These are phyloP conservation scores for Eremobia ochroleuca DNA, from an alignment of 2,888 invertebrate genomes.

Conservation along the genomic window DNA sequence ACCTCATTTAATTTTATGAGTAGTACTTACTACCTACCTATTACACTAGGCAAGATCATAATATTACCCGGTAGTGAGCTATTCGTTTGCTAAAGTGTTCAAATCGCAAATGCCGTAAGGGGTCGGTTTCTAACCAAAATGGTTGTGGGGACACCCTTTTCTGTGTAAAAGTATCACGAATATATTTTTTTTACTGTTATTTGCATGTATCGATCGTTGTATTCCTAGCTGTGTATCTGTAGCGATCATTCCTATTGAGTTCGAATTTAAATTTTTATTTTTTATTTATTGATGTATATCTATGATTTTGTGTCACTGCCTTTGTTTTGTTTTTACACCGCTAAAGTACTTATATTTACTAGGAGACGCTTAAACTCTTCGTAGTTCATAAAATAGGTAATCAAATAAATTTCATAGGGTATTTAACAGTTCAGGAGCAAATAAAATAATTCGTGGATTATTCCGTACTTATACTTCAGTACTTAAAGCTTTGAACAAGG, in stretches of 20 bases:
- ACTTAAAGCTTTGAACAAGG: conserved; percentile 62
- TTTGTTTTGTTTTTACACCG: conserved; percentile 69
- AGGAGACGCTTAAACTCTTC: conserved; percentile 3
- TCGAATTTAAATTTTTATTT: conserved; percentile 83
- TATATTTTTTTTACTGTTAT: conserved; percentile 69
- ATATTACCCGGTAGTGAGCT: conserved; percentile 17
- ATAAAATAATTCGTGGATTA: neutral
- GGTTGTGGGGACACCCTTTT: conserved; percentile 79
- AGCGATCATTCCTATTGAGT: conserved; percentile 86
- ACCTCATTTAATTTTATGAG: conserved; percentile 4
- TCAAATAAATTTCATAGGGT: neutral
- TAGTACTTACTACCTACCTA: conserved; percentile 11
- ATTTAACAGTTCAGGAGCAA: conserved; percentile 13
- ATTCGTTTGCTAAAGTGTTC: conserved; percentile 34
- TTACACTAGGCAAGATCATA: conserved; percentile 12
- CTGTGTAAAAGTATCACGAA: conserved; percentile 62
- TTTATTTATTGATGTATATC: conserved; percentile 68
- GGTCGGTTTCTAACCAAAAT: conserved; percentile 80
- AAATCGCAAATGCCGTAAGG: conserved; percentile 71
- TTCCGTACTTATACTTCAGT: conserved; percentile 65
- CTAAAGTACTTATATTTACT: conserved; percentile 63
- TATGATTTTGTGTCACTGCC: conserved; percentile 73
- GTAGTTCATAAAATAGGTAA: conserved; percentile 18
- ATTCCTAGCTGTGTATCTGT: conserved; percentile 77
- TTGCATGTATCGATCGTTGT: conserved; percentile 79